Evolutionary conservation across 2,113 vertebrate genomes (phyloP), one percentile per base, ranked within the genome.

Genomic region (Gobio gobio): DNA sequence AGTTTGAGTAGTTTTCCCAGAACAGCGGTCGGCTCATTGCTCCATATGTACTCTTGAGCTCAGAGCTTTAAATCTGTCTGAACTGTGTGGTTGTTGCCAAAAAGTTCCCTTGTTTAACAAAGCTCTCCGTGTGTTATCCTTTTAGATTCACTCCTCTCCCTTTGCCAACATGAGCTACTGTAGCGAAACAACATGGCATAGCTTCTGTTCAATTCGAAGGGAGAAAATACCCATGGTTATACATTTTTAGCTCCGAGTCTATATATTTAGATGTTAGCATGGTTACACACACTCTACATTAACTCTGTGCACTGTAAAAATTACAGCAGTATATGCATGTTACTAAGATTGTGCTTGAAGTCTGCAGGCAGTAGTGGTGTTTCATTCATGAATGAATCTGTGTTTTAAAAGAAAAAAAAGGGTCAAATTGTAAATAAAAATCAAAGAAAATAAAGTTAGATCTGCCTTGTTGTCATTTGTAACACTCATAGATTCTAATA

Each of bases 71-170:
- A 74, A 74, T 72, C 54, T 86, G 84, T 54, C 33, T 45, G 68
- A 58, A 54, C 36, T 59, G 64, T 45, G 40, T 49, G 45, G 20
- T n/a, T 16, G 73, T 72, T 86, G 80, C 61, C 85, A 77, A 63
- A 83, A 86, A 72, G 61, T 86, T 83, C 63, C 22, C 81, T 78
- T 78, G 81, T 86, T 86, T 83, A 83, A 86, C 85, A 83, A 83
- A 78, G 72, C 61, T 56, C 54, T 83, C 61, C 58, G 13, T 47
- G 66, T 82, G 61, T 73, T 81, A 61, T 56, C 66, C 66, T 49
- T 59, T 56, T 59, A 73, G 40, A 80, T 59, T 80, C 77, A 61
- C 47, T 58, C 66, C 43, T 45, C 36, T 49, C 33, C 13, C 78
- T 49, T 63, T 63, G 66, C 66, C 84, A 81, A 33, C 16, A 49